A percentile compares a stretch with the other conserved stretches of the same genome.
These are phyloP conservation scores for Eunapius fragilis DNA, from an alignment of 37 sponge, comb jelly and placozoan species.

Conservation along the genomic window DNA sequence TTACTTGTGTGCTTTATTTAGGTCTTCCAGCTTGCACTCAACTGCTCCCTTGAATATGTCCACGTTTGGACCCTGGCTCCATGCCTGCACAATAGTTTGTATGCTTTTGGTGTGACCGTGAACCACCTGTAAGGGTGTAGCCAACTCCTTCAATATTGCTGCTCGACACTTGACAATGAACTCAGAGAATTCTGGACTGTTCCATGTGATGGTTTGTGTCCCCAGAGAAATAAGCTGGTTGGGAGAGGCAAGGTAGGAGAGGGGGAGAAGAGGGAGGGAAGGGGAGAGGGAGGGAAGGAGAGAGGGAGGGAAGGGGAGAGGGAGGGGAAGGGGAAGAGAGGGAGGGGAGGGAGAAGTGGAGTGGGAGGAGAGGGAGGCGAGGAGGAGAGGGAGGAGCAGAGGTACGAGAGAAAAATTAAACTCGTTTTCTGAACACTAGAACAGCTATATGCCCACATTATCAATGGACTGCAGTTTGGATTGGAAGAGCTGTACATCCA, in stretches of 20 bases:
- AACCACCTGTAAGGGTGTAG: conserved; percentile 18
- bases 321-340: neutral
- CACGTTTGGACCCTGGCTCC: conserved; percentile 21
- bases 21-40: conserved; percentile 10
- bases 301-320: neutral
- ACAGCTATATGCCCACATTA: conserved; percentile 19
- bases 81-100: neutral
- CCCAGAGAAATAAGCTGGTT: conserved; percentile 37
- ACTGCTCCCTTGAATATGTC: conserved; percentile 42
- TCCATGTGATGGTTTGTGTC: conserved; percentile 33
- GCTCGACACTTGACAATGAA: conserved; percentile 37
- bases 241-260: neutral
- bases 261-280: neutral
- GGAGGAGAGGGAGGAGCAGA: neutral
- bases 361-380: neutral
- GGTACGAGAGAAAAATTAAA: neutral
- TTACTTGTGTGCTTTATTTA: conserved; percentile 52
- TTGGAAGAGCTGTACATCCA: conserved; percentile 51
- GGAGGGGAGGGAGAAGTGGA: neutral
- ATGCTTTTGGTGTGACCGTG: conserved; percentile 4
- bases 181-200: conserved; percentile 43
- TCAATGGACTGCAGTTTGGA: conserved; percentile 61
- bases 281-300: neutral
- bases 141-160: conserved; percentile 33
- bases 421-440: neutral